Conservation (phyloP, 1,140 invertebrate species). For the Drosophila triauraria region DNA sequence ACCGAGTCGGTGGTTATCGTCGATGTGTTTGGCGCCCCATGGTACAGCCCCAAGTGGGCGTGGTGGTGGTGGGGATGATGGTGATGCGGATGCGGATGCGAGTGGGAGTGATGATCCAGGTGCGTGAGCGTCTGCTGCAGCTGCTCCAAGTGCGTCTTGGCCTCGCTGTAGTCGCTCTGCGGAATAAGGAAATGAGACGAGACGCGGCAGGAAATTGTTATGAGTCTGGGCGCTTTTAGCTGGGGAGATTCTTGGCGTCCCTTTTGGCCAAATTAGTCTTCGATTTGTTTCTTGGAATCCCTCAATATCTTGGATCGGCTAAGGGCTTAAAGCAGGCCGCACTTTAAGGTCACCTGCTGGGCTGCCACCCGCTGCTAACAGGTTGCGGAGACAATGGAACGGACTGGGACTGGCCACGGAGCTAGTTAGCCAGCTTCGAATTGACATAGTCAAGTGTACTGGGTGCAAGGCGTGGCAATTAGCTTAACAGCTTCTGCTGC, state of each 20-base stretch:
- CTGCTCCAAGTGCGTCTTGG: slow-evolving; percentile 76
- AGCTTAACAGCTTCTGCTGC: slow-evolving; percentile 77
- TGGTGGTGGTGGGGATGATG: slow-evolving; percentile 41
- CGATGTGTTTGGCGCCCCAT: slow-evolving; percentile 64
- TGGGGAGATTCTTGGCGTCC: slow-evolving; percentile 41
- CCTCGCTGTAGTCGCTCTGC: slow-evolving; percentile 72
- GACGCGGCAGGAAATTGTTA: slow-evolving; percentile 80
- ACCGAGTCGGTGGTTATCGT: slow-evolving; percentile 78
- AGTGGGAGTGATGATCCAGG: slow-evolving; percentile 60
- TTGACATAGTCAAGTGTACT: slow-evolving; percentile 68
- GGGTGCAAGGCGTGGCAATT: slow-evolving; percentile 73
- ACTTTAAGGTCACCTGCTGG: slow-evolving; percentile 78
- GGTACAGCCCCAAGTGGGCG: slow-evolving; percentile 66
- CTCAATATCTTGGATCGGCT: not conserved
- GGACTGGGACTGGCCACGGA: slow-evolving; percentile 23
- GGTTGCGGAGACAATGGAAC: slow-evolving; percentile 54
- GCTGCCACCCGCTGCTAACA: slow-evolving; percentile 58
- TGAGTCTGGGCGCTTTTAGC: slow-evolving; percentile 51
- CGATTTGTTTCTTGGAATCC: slow-evolving; percentile 44
- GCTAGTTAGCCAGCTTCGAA: slow-evolving; percentile 44
- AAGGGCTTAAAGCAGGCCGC: slow-evolving; percentile 38
- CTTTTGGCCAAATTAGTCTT: slow-evolving; percentile 65
- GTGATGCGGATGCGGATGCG: slow-evolving; percentile 33
- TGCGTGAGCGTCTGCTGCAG: slow-evolving; percentile 71
- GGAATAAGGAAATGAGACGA: slow-evolving; percentile 76